Evolutionary conservation across 2,113 vertebrate genomes (phyloP), one percentile per base, ranked within the genome.

Genomic region (Aptenodytes patagonicus): DNA sequence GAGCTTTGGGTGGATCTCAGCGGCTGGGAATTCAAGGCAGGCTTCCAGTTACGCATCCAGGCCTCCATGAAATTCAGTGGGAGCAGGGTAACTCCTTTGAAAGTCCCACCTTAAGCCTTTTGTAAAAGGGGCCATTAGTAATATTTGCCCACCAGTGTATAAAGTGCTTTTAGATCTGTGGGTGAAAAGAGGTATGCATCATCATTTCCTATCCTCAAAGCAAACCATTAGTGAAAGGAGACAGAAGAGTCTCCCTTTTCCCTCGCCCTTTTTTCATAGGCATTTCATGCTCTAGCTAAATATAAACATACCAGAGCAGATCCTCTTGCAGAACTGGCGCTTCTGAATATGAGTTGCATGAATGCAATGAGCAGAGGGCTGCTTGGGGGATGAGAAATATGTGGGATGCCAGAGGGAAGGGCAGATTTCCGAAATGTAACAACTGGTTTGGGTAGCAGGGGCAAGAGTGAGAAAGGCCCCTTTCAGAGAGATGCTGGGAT

Each of bases 181-280:
- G 10, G 25, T 83, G 49, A 81, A 21, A 11, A 69, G 65, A 64
- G 44, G 38, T 15, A 10, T 0, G 3, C 17, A 1, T 31, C 34
- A 36, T n/a, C 32, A 11, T 68, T 71, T 38, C 77, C 38, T n/a
- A 1, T 75, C 57, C 51, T 84, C 57, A 84, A 60, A 89, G 69
- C 52, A 82, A 68, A 36, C 52, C 14, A 22, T 40, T 38, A 42
- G 15, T 38, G 73, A 55, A 83, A 71, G n/a, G 51, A 40, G 9
- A 47, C 14, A 38, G 65, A 21, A 29, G 31, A 29, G 28, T 77
- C 46, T 70, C n/a, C 46, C 11, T 66, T 77, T 61, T 44, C 61
- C 54, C 49, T 83, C 0, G 0, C 40, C n/a, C 32, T 83, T 66
- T 61, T 79, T 44, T 83, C 31, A 4, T 6, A 18, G 52, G 52